Conservation (phyloP, 2,888 invertebrate species). For the Helobdella robusta region DNA sequence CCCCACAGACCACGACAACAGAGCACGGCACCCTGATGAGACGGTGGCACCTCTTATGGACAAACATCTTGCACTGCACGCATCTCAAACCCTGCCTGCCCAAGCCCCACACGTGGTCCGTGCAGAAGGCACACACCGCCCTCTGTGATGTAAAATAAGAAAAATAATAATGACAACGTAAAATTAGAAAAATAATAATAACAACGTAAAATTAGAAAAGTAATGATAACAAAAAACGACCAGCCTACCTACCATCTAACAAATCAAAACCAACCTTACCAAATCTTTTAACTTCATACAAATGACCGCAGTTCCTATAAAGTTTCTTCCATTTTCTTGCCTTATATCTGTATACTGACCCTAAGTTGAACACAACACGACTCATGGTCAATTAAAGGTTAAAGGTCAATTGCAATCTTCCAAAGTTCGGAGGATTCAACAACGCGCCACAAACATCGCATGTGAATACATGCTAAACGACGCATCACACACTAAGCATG, state of each 20-base stretch:
- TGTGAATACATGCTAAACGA: no score
- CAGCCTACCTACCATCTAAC: neutral
- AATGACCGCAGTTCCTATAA: slow-evolving; percentile 95
- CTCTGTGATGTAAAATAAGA: slow-evolving; percentile 53
- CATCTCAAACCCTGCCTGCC: slow-evolving; percentile 99
- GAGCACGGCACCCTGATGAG: slow-evolving; percentile 78
- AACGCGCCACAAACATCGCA: no score
- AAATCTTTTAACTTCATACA: slow-evolving; percentile 95
- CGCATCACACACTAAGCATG: no score
- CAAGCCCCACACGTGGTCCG: slow-evolving; percentile 96
- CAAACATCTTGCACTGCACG: slow-evolving; percentile 91
- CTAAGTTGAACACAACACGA: slow-evolving; percentile 60
- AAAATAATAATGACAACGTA: slow-evolving; percentile 1
- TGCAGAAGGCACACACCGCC: slow-evolving; percentile 94
- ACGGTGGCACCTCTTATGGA: slow-evolving; percentile 99
- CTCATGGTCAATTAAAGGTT: no score
- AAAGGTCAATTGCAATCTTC: no score
- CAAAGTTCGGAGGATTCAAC: no score
- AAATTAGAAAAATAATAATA: neutral
- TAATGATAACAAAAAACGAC: neutral
- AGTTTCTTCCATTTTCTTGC: slow-evolving; percentile 95
- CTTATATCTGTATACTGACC: slow-evolving; percentile 95
- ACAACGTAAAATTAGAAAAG: neutral
- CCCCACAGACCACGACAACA: neutral
- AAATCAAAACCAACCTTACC: slow-evolving; percentile 69